Evolutionary conservation across 1,140 invertebrate species (phyloP), one percentile per base, ranked within the genome.

Genomic region (Bombus superbus): DNA sequence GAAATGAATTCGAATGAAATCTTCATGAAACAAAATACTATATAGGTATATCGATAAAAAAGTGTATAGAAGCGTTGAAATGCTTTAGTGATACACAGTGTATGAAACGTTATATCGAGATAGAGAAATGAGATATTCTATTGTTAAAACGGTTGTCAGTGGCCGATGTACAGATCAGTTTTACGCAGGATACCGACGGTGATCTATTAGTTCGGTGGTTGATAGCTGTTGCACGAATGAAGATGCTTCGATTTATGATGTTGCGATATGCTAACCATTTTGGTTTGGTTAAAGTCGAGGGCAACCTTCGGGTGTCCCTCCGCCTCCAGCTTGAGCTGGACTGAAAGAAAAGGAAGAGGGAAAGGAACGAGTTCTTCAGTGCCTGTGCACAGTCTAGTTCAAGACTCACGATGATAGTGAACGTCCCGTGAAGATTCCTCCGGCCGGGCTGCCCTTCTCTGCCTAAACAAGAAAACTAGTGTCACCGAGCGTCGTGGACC

Each of bases 381-480:
- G 83, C 76, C 83, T 42, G 89, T 86, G 80, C 84, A 84, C 89
- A 90, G 89, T 90, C 89, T 90, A 90, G 89, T 90, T 89, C 83
- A 90, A 86, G 89, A 90, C 89, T 83, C 83, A 86, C 89, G 89
- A 90, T 90, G 89, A 90, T 90, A 90, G 89, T 89, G 86, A 90
- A 90, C 89, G 89, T 87, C 83, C 89, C 76, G 81, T 90, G 89
- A 90, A 80, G 80, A 90, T 87, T 85, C 86, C 85, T 81, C 86
- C 80, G 80, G 68, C 83, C 83, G 76, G 76, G 86, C 74, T 89
- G 75, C 76, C 87, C 84, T 89, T 69, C 71, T 81, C 84, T 86
- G 57, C 40, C 78, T 66, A 66, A 85, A 74, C 44, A 64, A 73
- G 69, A 88, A n/a, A 78, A 40, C 83, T 57, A 81, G 83, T 85